Evolutionary conservation across 2,888 invertebrate species (phyloP), one percentile per base, ranked within the genome.

Genomic region (Troides helena): DNA sequence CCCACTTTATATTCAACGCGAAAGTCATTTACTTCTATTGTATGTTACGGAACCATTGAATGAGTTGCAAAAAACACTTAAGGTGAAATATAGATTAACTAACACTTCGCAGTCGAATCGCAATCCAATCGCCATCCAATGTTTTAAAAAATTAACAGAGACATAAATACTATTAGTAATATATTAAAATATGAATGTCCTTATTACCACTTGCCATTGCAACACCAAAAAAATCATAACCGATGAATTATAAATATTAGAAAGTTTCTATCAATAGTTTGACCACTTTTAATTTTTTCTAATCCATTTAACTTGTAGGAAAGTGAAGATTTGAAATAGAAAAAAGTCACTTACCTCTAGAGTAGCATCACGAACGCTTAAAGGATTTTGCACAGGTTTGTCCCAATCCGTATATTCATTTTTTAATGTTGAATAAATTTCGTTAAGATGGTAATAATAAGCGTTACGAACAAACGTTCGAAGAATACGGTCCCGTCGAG

Each of bases 401-500:
- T 97, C 98, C 98, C 99, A 99, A 88, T 99, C 98, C 71, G 98
- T 98, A 90, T 99, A 99, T 88, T 99, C 98, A 87, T 99, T 98
- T 88, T 96, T 94, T 78, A 99, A 94, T 67, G 98, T 98, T 67
- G 98, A 98, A 88, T 97, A 97, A 82, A 98, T 98, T 93, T 99
- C 98, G 89, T 98, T 98, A 78, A 98, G 94, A 90, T 99, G 99
- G 91, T 96, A 99, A 84, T 97, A 96, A 90, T 97, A 99, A 70
- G 98, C 96, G 92, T 99, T 99, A 75, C 98, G 95, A 73, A 99
- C 98, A 88, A 97, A 97, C 64, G 98, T 98, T 90, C 99, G 94
- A 78, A 98, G 93, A 83, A 97, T 97, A 72, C 97, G 94, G 89
- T 98, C 97, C 73, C 97, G 94, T 72, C 97, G 94, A 74, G 96